A percentile compares a stretch with the other conserved stretches of the same genome.
These are phyloP conservation scores for Siderastrea siderea DNA, from an alignment of 92 coral and sea anemone species.

Conservation along the genomic window DNA sequence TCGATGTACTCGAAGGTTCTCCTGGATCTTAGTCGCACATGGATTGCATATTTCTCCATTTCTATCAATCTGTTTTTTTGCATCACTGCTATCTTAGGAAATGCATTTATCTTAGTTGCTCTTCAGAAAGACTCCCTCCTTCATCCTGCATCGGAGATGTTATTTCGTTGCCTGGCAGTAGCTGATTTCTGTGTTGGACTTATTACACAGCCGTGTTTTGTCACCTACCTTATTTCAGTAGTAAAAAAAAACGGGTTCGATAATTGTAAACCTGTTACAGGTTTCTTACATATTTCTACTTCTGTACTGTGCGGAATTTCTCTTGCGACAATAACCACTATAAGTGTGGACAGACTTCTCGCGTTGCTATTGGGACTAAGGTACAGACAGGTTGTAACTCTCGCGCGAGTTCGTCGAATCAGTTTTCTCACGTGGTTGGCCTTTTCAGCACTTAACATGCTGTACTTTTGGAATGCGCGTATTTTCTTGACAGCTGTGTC, in stretches of 20 bases:
- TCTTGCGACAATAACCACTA: conserved; percentile 5
- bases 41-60: neutral
- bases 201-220: conserved; percentile 1
- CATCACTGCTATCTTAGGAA: neutral
- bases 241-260: neutral
- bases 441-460: neutral
- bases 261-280: neutral
- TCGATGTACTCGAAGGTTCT: neutral
- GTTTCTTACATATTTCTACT: neutral
- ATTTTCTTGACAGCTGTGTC: neutral
- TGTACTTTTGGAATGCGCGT: neutral
- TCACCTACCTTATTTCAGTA: neutral
- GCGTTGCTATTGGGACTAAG: conserved; percentile 15
- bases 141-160: conserved; percentile 17
- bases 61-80: neutral
- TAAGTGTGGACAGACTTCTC: conserved; percentile 23
- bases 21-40: neutral
- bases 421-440: neutral
- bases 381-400: conserved; percentile 1
- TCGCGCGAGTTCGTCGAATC: neutral
- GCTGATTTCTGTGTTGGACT: conserved; percentile 36
- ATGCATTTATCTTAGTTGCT: conserved; percentile 15
- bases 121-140: conserved; percentile 1
- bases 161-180: conserved; percentile 19
- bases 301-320: neutral